Percentiles rank a stretch among this genome's conserved stretches.
Conservation (phyloP, 1,140 invertebrate species). For the Drosophila erecta region DNA sequence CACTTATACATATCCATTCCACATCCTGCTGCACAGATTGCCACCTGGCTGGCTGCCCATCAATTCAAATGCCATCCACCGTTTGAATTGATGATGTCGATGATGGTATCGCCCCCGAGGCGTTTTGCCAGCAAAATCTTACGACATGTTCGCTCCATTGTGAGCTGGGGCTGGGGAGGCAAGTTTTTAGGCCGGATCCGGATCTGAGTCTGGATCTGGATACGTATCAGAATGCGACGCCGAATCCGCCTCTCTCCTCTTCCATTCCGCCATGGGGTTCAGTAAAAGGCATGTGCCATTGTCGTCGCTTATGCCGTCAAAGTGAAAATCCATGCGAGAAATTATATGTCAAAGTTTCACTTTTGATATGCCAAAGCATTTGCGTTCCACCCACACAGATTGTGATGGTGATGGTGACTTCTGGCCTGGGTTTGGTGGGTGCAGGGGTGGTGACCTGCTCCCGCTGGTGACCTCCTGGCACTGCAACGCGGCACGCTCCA, state of each 20-base stretch:
- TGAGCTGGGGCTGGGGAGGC: not conserved
- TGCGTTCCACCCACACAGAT: slow-evolving; percentile 19
- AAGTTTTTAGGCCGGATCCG: slow-evolving; percentile 14
- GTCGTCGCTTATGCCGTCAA: slow-evolving; percentile 77
- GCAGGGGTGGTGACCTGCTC: slow-evolving; percentile 2
- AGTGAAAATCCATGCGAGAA: slow-evolving; percentile 81
- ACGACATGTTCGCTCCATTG: slow-evolving; percentile 17
- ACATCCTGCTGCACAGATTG: not conserved
- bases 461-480: slow-evolving; percentile 21
- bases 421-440: too few species aligned
- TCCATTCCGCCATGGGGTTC: slow-evolving; percentile 14
- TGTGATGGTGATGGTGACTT: not conserved
- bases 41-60: slow-evolving; percentile 28
- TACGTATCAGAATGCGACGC: not conserved
- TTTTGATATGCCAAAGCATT: slow-evolving; percentile 79
- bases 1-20: not conserved
- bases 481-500: slow-evolving; percentile 60
- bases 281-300: slow-evolving; percentile 57
- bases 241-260: slow-evolving; percentile 3
- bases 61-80: slow-evolving; percentile 23
- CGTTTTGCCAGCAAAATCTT: slow-evolving; percentile 27
- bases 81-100: slow-evolving; percentile 50
- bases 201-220: not conserved
- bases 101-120: slow-evolving; percentile 25
- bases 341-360: slow-evolving; percentile 83